Conservation (phyloP, 1,140 invertebrate species). For the Parasteatoda tepidariorum region DNA sequence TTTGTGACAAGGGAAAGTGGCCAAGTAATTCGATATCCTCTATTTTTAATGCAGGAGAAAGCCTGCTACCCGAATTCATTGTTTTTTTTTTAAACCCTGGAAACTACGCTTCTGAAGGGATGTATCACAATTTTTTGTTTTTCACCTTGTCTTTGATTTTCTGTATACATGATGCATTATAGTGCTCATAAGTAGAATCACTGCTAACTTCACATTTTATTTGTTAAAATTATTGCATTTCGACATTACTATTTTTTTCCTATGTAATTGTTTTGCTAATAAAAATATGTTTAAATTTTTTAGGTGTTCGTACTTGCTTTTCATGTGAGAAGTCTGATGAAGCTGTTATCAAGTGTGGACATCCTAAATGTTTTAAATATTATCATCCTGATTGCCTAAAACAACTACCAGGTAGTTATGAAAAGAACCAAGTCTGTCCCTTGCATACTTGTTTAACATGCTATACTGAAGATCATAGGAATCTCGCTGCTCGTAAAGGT, state of each 20-base stretch:
- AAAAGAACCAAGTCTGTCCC: conserved; percentile 77
- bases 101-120: too few relatives aligned
- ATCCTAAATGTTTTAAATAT: conserved; percentile 69
- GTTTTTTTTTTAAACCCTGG: too few relatives aligned
- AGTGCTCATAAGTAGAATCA: neutral
- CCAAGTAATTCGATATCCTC: too few relatives aligned
- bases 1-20: too few relatives aligned
- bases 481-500: conserved; percentile 15
- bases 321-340: conserved; percentile 72
- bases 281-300: neutral
- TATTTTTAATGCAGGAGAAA: too few relatives aligned
- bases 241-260: neutral
- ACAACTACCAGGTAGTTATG: conserved; percentile 65
- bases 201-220: neutral
- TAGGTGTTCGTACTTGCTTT: conserved; percentile 80
- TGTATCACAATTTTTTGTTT: neutral
- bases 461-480: conserved; percentile 79
- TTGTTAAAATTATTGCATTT: neutral
- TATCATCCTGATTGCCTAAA: conserved; percentile 71
- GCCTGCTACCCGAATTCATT: too few relatives aligned
- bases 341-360: conserved; percentile 69
- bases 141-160: neutral
- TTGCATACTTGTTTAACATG: conserved; percentile 91
- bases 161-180: neutral
- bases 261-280: neutral